Evolutionary conservation across 2,888 invertebrate genomes (phyloP).

Genomic region (Drosophila nr. fundita): DNA sequence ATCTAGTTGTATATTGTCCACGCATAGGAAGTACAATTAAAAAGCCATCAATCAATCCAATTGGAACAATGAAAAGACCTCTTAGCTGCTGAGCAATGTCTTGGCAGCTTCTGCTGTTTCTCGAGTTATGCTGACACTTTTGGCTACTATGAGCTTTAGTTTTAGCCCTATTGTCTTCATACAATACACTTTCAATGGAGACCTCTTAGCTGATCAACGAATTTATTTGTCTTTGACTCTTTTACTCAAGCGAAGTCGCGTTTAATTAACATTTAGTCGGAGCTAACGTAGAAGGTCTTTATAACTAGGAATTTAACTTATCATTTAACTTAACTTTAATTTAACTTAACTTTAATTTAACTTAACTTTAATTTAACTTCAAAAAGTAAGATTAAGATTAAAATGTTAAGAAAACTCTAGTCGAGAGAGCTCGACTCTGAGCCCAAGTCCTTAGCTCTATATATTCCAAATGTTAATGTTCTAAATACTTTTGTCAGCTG

Average conservation of each 20-base stretch:
- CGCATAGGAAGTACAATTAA: conserved; percentile 42
- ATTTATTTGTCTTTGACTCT: not conserved
- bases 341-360: not conserved
- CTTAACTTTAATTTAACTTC: too few species aligned
- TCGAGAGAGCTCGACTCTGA: not conserved
- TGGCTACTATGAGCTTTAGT: conserved; percentile 12
- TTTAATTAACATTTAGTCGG: not conserved
- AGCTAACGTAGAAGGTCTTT: not conserved
- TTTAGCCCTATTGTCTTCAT: conserved; percentile 9
- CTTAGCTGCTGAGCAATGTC: conserved; percentile 22
- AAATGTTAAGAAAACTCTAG: not conserved
- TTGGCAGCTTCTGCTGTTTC: conserved; percentile 32
- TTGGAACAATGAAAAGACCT: conserved; percentile 19
- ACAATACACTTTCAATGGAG: not conserved
- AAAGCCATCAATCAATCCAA: conserved; percentile 48
- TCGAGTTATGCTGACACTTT: conserved; percentile 23
- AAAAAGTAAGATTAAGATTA: not conserved
- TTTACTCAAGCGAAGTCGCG: not conserved
- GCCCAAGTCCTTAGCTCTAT: not conserved
- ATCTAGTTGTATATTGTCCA: conserved; percentile 1
- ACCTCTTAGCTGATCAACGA: not conserved
- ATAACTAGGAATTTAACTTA: not conserved
- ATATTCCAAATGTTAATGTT: not conserved
- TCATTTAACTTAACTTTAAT: not conserved
- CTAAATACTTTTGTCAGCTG: not conserved